Evolutionary conservation across 2,888 invertebrate species (phyloP), one percentile per base, ranked within the genome.

Genomic region (Podotricha telesiphe): DNA sequence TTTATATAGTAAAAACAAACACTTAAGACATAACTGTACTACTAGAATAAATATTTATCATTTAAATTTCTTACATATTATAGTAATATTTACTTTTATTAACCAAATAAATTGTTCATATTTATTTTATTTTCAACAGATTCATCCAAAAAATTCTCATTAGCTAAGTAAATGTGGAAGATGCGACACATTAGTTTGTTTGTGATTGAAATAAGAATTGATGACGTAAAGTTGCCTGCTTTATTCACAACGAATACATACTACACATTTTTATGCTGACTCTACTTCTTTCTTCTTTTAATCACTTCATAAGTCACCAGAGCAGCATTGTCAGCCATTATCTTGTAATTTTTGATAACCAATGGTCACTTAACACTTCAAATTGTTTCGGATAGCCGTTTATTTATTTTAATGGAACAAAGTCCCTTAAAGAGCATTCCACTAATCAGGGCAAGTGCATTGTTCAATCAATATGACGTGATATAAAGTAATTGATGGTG

Each of bases 261-360:
- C 42, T 13, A 42, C 42, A 28, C 4, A n/a, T 67, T 70, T 72
- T 69, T 74, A 74, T 82, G 82, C 80, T 77, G 81, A 79, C 86
- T 67, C 78, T 89, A 84, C 87, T 71, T 77, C 75, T 55, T 55
- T 55, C 17, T 37, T 55, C 74, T 83, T 83, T 82, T 88, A 90
- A 91, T 88, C 89, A 84, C 91, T 91, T 93, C 93, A 91, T 93
- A 93, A 90, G 90, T 93, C 88, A 93, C 91, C 78, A 76, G 79
- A 73, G 80, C 76, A 80, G 85, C 87, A 87, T 91, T 91, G 91
- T 90, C 84, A 80, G 75, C 74, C 76, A 77, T 88, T 91, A 93
- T 93, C 93, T 82, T 75, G 88, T 93, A 93, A 93, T 93, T 92
- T 92, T 91, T 92, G 93, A 93, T 93, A 91, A 86, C 82, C 87